Evolutionary conservation across 2,888 invertebrate genomes (phyloP).

Genomic region (Caenorhabditis panamensis): DNA sequence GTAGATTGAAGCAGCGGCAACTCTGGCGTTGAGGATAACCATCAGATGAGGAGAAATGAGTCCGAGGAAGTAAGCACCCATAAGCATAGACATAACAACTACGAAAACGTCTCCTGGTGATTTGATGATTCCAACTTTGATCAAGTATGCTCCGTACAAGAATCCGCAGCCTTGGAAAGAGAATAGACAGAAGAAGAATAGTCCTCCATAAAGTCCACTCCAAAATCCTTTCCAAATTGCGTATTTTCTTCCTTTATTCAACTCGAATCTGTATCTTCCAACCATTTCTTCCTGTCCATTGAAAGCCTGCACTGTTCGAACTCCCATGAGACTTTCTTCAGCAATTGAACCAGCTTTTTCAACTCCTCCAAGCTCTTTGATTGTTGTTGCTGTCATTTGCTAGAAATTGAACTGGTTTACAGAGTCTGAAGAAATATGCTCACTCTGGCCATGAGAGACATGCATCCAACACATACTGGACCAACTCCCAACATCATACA

Average conservation of each 20-base stretch:
- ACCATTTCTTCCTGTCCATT: constrained; percentile 75
- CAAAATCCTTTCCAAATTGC: constrained; percentile 74
- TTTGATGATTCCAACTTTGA: constrained; percentile 65
- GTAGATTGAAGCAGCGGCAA: constrained; percentile 70
- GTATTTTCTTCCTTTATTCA: constrained; percentile 68
- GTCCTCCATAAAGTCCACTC: constrained; percentile 73
- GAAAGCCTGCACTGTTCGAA: constrained; percentile 75
- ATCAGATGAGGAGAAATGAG: constrained; percentile 70
- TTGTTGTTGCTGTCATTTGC: constrained; percentile 70
- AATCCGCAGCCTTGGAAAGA: constrained; percentile 70
- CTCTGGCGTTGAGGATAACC: constrained; percentile 69
- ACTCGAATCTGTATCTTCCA: constrained; percentile 64
- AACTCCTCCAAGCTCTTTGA: constrained; percentile 66
- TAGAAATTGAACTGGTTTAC: constrained; percentile 36
- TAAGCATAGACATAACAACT: constrained; percentile 71
- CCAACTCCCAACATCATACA: constrained; percentile 72
- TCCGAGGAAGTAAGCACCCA: constrained; percentile 72
- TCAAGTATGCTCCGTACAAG: constrained; percentile 70
- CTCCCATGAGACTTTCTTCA: constrained; percentile 73
- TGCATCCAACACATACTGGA: constrained; percentile 67
- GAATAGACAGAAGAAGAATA: constrained; percentile 74
- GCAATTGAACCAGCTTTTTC: constrained; percentile 75
- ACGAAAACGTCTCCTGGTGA: constrained; percentile 77
- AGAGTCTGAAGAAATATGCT: not conserved
- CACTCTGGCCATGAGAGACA: constrained; percentile 73